phyloP scores from a whole-genome alignment of 2,888 invertebrate genomes.

The Ariolimax columbianus region DNA sequence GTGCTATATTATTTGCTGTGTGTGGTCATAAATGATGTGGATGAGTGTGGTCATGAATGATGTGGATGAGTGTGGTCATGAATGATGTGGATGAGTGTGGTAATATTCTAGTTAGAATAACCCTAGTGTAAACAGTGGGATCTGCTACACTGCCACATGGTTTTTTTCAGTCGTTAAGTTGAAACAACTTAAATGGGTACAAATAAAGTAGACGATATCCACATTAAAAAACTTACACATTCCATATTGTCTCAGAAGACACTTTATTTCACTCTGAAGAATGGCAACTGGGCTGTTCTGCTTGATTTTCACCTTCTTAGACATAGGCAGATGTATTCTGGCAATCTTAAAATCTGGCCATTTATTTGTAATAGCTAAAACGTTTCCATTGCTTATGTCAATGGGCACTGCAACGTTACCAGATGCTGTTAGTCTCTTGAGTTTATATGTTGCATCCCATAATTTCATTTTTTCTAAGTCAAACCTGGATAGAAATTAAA shows the following conservation, averaged over 20 bases:
- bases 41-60: too few species aligned
- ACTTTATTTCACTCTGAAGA: constrained; percentile 36
- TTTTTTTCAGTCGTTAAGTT: too few species aligned
- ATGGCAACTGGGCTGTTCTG: constrained; percentile 18
- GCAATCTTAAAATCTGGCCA: constrained; percentile 27
- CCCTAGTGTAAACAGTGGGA: too few species aligned
- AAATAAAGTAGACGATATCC: too few species aligned
- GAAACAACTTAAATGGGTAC: too few species aligned
- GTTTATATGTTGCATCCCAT: constrained; percentile 55
- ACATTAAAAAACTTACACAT: constrained; percentile 44
- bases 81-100: too few species aligned
- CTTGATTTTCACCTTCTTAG: constrained; percentile 42
- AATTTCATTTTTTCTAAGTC: constrained; percentile 54
- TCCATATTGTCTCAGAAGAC: constrained; percentile 15
- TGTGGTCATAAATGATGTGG: too few species aligned
- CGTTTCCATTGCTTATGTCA: not conserved
- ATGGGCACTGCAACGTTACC: constrained; percentile 59
- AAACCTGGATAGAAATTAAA: not conserved
- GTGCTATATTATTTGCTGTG: too few species aligned
- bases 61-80: too few species aligned
- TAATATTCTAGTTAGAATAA: too few species aligned
- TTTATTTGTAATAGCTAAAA: not conserved
- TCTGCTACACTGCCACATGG: too few species aligned
- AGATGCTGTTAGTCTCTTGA: constrained; percentile 47
- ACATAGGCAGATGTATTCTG: constrained; percentile 32